A percentile compares a stretch with the other conserved stretches of the same genome.
phyloP scores from a whole-genome alignment of 2,113 vertebrate species.

The Otis tarda region DNA sequence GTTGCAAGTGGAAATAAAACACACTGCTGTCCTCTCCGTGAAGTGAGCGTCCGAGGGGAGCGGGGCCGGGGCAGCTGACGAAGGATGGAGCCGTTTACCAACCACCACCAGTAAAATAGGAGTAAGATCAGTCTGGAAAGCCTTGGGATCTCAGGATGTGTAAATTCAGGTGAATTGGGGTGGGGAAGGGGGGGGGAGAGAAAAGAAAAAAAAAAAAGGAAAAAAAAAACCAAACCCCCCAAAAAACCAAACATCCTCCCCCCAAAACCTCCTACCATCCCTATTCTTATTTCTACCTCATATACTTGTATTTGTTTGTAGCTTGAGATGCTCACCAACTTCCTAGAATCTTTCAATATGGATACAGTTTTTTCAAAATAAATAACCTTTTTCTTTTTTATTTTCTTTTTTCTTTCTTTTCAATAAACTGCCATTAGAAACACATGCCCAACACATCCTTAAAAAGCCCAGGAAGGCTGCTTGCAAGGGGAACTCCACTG shows the following conservation, averaged over 20 bases:
- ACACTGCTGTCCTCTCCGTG: slow-evolving; percentile 68
- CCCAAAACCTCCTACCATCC: fast-evolving
- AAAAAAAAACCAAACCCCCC: fast-evolving
- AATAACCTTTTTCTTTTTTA: neutral
- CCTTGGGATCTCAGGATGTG: neutral
- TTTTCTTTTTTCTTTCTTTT: fast-evolving
- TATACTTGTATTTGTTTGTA: neutral
- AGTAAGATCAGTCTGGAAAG: neutral
- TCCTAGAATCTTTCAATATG: neutral
- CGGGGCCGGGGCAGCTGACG: slow-evolving; percentile 60
- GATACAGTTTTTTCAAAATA: neutral
- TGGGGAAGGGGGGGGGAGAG: too few relatives aligned
- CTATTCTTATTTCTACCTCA: neutral
- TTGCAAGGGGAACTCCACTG: neutral
- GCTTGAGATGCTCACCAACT: neutral
- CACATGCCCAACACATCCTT: neutral
- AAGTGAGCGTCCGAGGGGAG: slow-evolving; percentile 65
- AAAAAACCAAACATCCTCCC: neutral
- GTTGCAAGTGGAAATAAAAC: slow-evolving; percentile 54
- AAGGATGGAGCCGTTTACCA: slow-evolving; percentile 75
- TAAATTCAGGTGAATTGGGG: neutral
- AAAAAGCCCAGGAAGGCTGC: neutral
- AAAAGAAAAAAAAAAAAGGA: too few relatives aligned
- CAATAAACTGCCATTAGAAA: neutral
- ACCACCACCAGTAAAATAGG: slow-evolving; percentile 61